Evolutionary conservation across 2,888 invertebrate genomes (phyloP).

Genomic region (Omphaloscelis lunosa): DNA sequence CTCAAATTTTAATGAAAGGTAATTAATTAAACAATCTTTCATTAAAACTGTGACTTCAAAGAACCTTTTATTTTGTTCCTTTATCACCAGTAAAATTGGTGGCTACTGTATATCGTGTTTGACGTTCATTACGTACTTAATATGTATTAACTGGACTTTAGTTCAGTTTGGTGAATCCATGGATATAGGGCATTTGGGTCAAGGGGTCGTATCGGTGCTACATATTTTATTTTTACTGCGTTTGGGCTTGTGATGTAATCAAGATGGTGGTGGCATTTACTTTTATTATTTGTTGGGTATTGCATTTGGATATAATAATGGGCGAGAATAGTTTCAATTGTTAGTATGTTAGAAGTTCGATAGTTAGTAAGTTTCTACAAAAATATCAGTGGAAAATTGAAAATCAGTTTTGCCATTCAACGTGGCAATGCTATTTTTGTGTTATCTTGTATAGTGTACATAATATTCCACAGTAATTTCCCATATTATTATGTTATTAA

Average conservation of each 20-base stretch:
- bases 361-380: too few species aligned
- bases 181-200: constrained; percentile 7
- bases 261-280: neutral
- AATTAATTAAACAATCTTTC: constrained; percentile 45
- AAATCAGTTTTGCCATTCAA: too few species aligned
- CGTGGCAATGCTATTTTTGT: too few species aligned
- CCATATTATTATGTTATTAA: neutral
- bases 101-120: constrained; percentile 22
- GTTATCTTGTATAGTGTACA: too few species aligned
- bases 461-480: too few species aligned
- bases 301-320: neutral
- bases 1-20: constrained; percentile 24
- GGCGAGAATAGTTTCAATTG: neutral
- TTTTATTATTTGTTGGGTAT: neutral
- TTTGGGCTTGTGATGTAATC: neutral
- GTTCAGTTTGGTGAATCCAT: constrained; percentile 11
- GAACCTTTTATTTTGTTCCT: constrained; percentile 30
- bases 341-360: too few species aligned
- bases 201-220: neutral
- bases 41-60: constrained; percentile 17
- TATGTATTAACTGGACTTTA: constrained; percentile 14
- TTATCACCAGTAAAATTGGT: neutral
- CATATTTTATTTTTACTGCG: neutral
- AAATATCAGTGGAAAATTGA: too few species aligned
- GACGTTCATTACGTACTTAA: constrained; percentile 44